These are phyloP conservation scores for Lepidurus arcticus DNA, from an alignment of 1,140 invertebrate genomes.

Conservation along the genomic window DNA sequence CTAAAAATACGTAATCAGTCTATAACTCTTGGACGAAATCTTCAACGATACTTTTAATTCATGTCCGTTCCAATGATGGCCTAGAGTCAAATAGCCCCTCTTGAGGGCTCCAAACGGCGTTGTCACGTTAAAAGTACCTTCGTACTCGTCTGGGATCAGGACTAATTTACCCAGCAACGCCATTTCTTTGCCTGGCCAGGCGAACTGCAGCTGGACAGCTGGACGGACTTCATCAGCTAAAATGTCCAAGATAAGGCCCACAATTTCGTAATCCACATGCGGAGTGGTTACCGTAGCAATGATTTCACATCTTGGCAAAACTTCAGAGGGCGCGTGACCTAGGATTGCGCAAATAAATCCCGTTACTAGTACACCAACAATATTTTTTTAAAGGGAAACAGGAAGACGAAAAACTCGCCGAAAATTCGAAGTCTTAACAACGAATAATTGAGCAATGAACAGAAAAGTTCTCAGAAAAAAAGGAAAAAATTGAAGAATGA, in stretches of 20 bases:
- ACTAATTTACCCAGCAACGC: neutral
- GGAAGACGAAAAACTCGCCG: neutral
- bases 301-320: slow-evolving; percentile 19
- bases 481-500: too few species aligned
- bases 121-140: neutral
- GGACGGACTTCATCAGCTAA: slow-evolving; percentile 22
- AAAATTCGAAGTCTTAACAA: too few species aligned
- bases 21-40: neutral
- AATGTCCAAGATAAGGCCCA: neutral
- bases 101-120: slow-evolving; percentile 28
- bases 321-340: neutral
- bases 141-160: neutral
- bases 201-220: slow-evolving; percentile 13
- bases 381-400: neutral
- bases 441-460: too few species aligned
- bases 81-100: slow-evolving; percentile 7
- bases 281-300: slow-evolving; percentile 28
- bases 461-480: too few species aligned
- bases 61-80: neutral
- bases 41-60: neutral
- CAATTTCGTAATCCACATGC: slow-evolving; percentile 23
- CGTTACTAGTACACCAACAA: neutral
- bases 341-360: neutral
- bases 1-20: neutral
- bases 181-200: slow-evolving; percentile 30